Percentiles rank a stretch among this genome's conserved stretches.
Evolutionary conservation across 2,113 vertebrate species (phyloP).

Genomic region (Mobula hypostoma): DNA sequence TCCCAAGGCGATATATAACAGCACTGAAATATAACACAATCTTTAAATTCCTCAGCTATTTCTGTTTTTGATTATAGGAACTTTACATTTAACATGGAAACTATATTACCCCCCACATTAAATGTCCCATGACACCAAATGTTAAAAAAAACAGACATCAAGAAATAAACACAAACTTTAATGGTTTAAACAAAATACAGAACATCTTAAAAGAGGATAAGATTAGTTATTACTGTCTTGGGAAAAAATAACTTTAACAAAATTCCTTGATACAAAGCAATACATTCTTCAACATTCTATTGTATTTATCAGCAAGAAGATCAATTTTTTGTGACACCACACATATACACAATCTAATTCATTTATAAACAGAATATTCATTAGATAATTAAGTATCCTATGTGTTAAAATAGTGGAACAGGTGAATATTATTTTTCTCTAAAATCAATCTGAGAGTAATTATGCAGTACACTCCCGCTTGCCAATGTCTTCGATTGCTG

Average conservation of each 20-base stretch:
- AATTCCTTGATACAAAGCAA: not conserved
- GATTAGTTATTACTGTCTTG: not conserved
- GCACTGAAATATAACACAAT: not conserved
- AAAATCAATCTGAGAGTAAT: not conserved
- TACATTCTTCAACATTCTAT: not conserved
- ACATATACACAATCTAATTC: not conserved
- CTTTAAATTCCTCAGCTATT: not conserved
- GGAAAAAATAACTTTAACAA: constrained; percentile 14
- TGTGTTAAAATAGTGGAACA: not conserved
- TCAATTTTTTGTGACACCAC: not conserved
- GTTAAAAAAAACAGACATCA: not conserved
- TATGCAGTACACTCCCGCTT: not conserved
- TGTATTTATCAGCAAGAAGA: not conserved
- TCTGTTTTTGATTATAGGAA: not conserved
- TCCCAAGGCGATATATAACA: not conserved
- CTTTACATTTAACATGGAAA: not conserved
- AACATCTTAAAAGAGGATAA: not conserved
- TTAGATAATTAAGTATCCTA: not conserved
- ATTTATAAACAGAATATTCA: not conserved
- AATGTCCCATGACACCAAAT: not conserved
- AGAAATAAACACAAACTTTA: constrained; percentile 7
- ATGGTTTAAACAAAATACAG: constrained; percentile 12
- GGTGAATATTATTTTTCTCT: not conserved
- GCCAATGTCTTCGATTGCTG: not conserved
- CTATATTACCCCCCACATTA: not conserved